Percentiles rank a stretch among this genome's conserved stretches.
Conservation (phyloP, 2,113 vertebrate genomes). For the Planiliza haematocheilus region DNA sequence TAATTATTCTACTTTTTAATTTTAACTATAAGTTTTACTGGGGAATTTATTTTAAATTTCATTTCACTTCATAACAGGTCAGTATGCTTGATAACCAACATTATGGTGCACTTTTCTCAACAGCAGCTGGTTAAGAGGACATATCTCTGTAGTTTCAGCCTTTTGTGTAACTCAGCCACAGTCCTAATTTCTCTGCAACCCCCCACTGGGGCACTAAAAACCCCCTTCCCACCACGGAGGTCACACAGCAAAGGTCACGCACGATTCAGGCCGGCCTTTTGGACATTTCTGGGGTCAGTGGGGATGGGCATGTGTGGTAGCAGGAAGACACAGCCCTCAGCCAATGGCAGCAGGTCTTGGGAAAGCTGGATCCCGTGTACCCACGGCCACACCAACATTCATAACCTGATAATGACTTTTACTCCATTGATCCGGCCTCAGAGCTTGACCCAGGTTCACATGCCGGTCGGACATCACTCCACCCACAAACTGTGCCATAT, state of each 20-base stretch:
- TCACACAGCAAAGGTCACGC: slow-evolving; percentile 78
- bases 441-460: slow-evolving; percentile 64
- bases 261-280: slow-evolving; percentile 71
- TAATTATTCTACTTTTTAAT: not conserved
- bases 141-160: slow-evolving; percentile 21
- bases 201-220: slow-evolving; percentile 58
- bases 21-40: not conserved
- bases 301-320: slow-evolving; percentile 67
- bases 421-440: slow-evolving; percentile 75
- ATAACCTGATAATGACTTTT: slow-evolving; percentile 79
- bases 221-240: slow-evolving; percentile 59
- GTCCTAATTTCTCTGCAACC: slow-evolving; percentile 46
- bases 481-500: slow-evolving; percentile 59
- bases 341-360: slow-evolving; percentile 59
- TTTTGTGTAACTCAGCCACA: slow-evolving; percentile 56
- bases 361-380: slow-evolving; percentile 57
- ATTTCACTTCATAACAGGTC: not conserved
- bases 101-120: slow-evolving; percentile 1
- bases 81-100: slow-evolving; percentile 1
- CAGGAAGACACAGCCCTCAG: slow-evolving; percentile 40
- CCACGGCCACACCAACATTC: slow-evolving; percentile 62
- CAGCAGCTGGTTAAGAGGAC: not conserved
- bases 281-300: slow-evolving; percentile 77
- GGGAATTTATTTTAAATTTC: slow-evolving; percentile 3
- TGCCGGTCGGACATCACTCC: slow-evolving; percentile 40